Base-by-base conservation (phyloP, 2,797 vertebrate genomes). In the Cossypha caffra region DNA sequence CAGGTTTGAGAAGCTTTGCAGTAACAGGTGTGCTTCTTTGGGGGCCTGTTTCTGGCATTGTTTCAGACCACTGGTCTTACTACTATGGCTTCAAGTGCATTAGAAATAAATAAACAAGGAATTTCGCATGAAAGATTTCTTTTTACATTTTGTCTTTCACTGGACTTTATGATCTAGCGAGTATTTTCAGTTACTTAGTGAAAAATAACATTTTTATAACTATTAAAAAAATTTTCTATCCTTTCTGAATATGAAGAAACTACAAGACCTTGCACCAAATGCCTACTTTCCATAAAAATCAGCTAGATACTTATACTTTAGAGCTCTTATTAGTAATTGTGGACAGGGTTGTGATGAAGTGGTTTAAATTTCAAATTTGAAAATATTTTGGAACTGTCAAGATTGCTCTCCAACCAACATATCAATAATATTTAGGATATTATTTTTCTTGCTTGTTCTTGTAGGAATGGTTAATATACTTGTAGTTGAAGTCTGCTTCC, bases 381-480 rank as follows among this genome's bases (percentile, higher is more conserved):
- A 79, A 84, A 47, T 79, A 57, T 38, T 89, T 94, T 79, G 16
- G 31, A 58, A 75, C 17, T 67, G 59, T 71, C 29, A 82, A 91
- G 55, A 24, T 43, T 94, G 54, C 59, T 74, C 7, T 85, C 61
- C 47, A 95, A 40, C 50, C 50, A 31, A 51, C 28, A 31, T 31
- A 31, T 29, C 50, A 51, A 12, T 51, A 51, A 94, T 91, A 80
- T 29, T 75, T 91, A 58, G 13, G 72, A 37, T 2, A 20, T 66
- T 47, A 26, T 90, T 96, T 94, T 93, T 82, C 24, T 94, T 72
- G 18, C 51, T 96, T 90, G 20, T 78, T 43, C 67, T 91, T 93
- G 69, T 72, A 90, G 68, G 64, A 78, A 47, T 63, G 26, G 76
- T 93, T 90, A 59, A 55, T 54, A 21, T 43, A 29, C 43, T 81